Evolutionary conservation across 2,888 invertebrate genomes (phyloP), one percentile per base, ranked within the genome.

Genomic region (Hirtodrosophila histrioides): DNA sequence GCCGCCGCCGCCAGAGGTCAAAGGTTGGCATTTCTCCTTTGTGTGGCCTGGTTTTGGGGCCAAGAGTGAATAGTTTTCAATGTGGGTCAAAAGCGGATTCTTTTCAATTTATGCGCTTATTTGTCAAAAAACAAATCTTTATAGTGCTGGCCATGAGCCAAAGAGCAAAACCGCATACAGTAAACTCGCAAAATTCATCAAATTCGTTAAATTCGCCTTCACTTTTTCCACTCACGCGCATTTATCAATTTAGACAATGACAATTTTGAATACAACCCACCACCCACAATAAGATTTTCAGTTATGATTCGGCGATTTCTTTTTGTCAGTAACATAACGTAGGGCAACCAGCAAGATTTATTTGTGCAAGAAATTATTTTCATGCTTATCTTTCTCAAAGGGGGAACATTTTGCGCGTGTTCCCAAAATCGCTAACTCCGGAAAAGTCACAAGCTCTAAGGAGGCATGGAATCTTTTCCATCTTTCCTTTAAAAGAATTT

Each of bases 81-180:
- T 72, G 60, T 76, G 46, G 75, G 75, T 61, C 75, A 80, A 62
- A 57, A 51, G 51, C 70, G 65, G 70, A 48, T 61, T 65, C 61
- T 72, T 57, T 67, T 72, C 73, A 71, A 75, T 80, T 77, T 75
- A 75, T 75, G 78, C 78, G 76, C 75, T 75, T 75, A 56, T 75
- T 79, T 75, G 76, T 75, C 64, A 46, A 60, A 27, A 27, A 27
- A 27, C 17, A 61, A 61, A 45, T 48, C 39, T 55, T 46, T 49
- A 8, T n/a, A 17, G 37, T 23, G 40, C 24, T 71, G 70, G 69
- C 61, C 37, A 7, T n/a, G 10, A 11, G 70, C 70, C 64, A 69
- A 55, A 36, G 44, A 44, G 46, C n/a, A 7, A 31, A 31, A 8
- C 31, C 7, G 9, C 31, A 31, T 2, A 31, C 4, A 31, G 31